These are phyloP conservation scores for Hydractinia symbiolongicarpus DNA, from an alignment of 30 jellyfish, hydroid and myxozoan species.

Conservation along the genomic window DNA sequence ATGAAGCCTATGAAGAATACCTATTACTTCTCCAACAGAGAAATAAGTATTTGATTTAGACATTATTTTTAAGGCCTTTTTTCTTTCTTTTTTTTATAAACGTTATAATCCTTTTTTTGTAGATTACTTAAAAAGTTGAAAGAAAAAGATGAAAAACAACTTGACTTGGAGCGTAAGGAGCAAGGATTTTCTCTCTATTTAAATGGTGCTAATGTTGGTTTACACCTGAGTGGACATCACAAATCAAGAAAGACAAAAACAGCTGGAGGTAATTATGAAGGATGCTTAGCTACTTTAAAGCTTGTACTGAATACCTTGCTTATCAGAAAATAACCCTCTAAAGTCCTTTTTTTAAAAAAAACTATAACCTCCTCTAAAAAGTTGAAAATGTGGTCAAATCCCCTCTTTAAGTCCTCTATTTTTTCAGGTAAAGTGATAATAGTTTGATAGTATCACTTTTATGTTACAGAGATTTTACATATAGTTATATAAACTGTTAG, in stretches of 20 bases:
- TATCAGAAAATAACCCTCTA: too few species aligned
- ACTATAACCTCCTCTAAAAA: too few species aligned
- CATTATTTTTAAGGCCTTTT: neutral
- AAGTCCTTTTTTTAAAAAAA: too few species aligned
- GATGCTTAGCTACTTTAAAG: neutral
- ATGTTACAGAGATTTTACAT: too few species aligned
- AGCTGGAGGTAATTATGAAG: constrained; percentile 61
- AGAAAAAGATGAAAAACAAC: constrained; percentile 87
- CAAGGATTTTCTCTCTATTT: constrained; percentile 88
- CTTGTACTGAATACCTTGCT: too few species aligned
- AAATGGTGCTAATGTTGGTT: constrained; percentile 98
- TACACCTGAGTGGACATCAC: constrained; percentile 60
- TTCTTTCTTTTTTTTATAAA: neutral
- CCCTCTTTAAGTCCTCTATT: too few species aligned
- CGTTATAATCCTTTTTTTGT: neutral
- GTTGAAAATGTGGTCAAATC: too few species aligned
- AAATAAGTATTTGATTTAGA: neutral
- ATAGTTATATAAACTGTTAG: too few species aligned
- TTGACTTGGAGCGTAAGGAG: constrained; percentile 77
- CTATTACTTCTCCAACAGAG: constrained; percentile 73
- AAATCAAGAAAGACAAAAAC: constrained; percentile 76
- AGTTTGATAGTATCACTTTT: too few species aligned
- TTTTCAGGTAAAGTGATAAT: too few species aligned
- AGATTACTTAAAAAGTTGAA: constrained; percentile 77
- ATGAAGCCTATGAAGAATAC: constrained; percentile 81